Evolutionary conservation across 2,113 vertebrate genomes (phyloP), one percentile per base, ranked within the genome.

Genomic region (Jaculus jaculus): DNA sequence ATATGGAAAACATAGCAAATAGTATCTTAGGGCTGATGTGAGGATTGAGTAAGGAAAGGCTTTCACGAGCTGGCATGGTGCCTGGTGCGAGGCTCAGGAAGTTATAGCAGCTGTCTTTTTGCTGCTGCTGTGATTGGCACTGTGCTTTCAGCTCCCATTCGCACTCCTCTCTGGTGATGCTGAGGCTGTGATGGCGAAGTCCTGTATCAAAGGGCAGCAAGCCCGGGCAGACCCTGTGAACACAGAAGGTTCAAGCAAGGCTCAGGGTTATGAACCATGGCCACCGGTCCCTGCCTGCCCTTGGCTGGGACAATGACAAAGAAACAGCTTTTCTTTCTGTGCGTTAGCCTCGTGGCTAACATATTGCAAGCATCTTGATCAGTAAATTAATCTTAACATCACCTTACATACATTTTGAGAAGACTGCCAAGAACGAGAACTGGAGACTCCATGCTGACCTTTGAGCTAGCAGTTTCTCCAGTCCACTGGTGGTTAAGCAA

Each of bases 41-140:
- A 65, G 34, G 17, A 24, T 51, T 2, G 9, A 47, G 23, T 1
- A 11, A 32, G 7, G 42, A 47, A 16, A 32, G 0, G 1, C 75
- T n/a, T 30, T 21, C 9, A 2, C 17, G 85, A 7, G 9, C 21
- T 47, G 13, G 23, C 32, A 28, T 34, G 32, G 2, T 5, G 17
- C n/a, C 15, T 87, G 61, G 63, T 30, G 39, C 0, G 20, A 93
- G 2, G 32, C 34, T 47, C 7, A 28, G 28, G 26, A 12, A 54
- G 5, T 73, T 8, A 23, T 0, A 24, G n/a, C 18, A 20, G 28
- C 6, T 84, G 5, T 28, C 0, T 86, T 23, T 1, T 42, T 11
- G 2, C 42, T n/a, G 21, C 65, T 13, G 16, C 26, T 18, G 21
- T 30, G 17, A 20, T 18, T 8, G 10, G 4, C 23, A 3, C 0